Evolutionary conservation across 2,888 invertebrate species (phyloP).

Genomic region (Chrysodeixis includens): DNA sequence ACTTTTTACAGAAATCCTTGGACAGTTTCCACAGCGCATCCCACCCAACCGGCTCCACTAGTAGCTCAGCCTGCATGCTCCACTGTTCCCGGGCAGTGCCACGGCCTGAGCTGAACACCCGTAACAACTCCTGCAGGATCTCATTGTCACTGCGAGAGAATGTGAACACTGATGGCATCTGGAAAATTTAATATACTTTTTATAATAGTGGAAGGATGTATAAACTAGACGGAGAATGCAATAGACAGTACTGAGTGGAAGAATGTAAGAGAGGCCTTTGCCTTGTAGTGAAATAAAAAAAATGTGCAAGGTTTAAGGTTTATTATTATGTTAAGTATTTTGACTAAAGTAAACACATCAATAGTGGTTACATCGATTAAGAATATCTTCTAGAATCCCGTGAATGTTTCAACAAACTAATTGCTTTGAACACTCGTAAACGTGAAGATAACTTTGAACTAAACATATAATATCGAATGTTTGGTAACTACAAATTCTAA

Average conservation of each 20-base stretch:
- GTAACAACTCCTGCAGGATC: constrained; percentile 75
- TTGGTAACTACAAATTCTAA: background rate
- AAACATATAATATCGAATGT: background rate
- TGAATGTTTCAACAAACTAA: too few relatives aligned
- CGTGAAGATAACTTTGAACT: background rate
- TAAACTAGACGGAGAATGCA: too few relatives aligned
- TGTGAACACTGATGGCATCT: constrained; percentile 83
- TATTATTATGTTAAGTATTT: too few relatives aligned
- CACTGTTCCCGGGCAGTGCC: constrained; percentile 83
- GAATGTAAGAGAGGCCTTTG: too few relatives aligned
- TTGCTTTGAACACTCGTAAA: too few relatives aligned
- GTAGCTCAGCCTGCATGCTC: constrained; percentile 86
- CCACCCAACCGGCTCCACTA: constrained; percentile 91
- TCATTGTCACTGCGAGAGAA: constrained; percentile 81
- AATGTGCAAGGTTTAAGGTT: too few relatives aligned
- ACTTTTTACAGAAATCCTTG: constrained; percentile 90
- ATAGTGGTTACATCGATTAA: too few relatives aligned
- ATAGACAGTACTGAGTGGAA: too few relatives aligned
- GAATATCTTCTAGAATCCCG: too few relatives aligned
- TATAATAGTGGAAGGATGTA: too few relatives aligned
- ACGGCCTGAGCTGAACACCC: constrained; percentile 77
- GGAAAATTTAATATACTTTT: constrained; percentile 16
- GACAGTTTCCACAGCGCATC: constrained; percentile 92
- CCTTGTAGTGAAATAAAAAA: too few relatives aligned
- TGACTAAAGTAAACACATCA: too few relatives aligned